These are phyloP conservation scores for Harpalus rubripes DNA, from an alignment of 2,888 invertebrate species.

Conservation along the genomic window DNA sequence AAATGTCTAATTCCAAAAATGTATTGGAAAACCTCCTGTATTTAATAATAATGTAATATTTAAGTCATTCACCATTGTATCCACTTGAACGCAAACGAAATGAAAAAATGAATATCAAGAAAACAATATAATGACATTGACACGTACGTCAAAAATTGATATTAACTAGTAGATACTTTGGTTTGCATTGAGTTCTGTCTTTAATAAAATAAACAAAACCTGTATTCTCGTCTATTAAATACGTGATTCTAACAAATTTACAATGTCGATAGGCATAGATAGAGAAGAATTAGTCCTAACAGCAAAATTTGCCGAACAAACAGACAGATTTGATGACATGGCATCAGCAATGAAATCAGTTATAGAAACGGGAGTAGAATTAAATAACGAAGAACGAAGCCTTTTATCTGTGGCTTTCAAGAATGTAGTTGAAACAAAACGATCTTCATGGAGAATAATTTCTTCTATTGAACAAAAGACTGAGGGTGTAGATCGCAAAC, in stretches of 20 bases:
- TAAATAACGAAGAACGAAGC: conserved; percentile 98
- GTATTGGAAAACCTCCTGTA: too few relatives aligned
- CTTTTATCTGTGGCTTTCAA: conserved; percentile 99
- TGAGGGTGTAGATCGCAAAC: conserved; percentile 98
- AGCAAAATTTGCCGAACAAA: conserved; percentile 99
- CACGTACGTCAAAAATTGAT: too few relatives aligned
- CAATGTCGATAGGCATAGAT: conserved; percentile 84
- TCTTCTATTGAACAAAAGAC: conserved; percentile 99
- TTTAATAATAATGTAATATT: too few relatives aligned
- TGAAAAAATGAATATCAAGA: too few relatives aligned
- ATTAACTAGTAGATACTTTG: too few relatives aligned
- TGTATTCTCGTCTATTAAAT: too few relatives aligned
- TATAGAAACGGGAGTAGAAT: conserved; percentile 96
- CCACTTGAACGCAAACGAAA: too few relatives aligned
- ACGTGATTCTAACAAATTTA: conserved; percentile 66
- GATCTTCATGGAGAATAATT: conserved; percentile 98
- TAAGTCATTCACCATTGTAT: too few relatives aligned
- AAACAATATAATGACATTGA: too few relatives aligned
- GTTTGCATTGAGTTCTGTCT: too few relatives aligned
- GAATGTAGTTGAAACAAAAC: conserved; percentile 98
- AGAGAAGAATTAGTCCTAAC: conserved; percentile 99
- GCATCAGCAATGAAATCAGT: conserved; percentile 99
- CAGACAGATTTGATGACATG: conserved; percentile 99
- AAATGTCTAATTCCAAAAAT: too few relatives aligned
- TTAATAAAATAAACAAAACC: too few relatives aligned